phyloP scores from a whole-genome alignment of 1,140 invertebrate species.

The Babylonia areolata region DNA sequence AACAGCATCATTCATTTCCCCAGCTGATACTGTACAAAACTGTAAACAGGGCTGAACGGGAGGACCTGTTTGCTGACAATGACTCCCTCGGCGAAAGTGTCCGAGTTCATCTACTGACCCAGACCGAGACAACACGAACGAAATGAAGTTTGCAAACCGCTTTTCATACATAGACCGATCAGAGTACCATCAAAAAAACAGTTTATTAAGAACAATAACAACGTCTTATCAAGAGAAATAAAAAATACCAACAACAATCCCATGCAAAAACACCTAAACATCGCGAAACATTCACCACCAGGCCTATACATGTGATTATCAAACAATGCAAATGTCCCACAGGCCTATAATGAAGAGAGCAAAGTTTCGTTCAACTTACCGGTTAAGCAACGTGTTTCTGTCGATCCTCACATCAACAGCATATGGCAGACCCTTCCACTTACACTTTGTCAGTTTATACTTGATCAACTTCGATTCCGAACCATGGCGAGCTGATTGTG shows the following conservation, averaged over 20 bases:
- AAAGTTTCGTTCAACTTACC: constrained; percentile 22
- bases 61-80: no score
- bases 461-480: constrained; percentile 8
- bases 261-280: neutral
- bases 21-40: no score
- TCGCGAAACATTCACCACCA: neutral
- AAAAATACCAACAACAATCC: no score
- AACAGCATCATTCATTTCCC: no score
- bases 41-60: no score
- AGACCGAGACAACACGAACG: no score
- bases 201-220: no score
- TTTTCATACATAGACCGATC: no score
- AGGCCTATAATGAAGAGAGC: neutral
- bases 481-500: neutral
- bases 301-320: neutral
- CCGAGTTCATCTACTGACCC: no score
- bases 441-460: constrained; percentile 8
- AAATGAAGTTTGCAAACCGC: no score
- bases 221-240: neutral
- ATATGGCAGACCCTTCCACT: constrained; percentile 20
- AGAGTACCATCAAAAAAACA: no score
- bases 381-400: constrained; percentile 8
- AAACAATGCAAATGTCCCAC: constrained; percentile 19
- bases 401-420: neutral
- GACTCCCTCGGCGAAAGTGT: no score